A percentile compares a stretch with the other conserved stretches of the same genome.
These are phyloP conservation scores for Indri indri DNA, from an alignment of 2,113 vertebrate genomes.

Conservation along the genomic window DNA sequence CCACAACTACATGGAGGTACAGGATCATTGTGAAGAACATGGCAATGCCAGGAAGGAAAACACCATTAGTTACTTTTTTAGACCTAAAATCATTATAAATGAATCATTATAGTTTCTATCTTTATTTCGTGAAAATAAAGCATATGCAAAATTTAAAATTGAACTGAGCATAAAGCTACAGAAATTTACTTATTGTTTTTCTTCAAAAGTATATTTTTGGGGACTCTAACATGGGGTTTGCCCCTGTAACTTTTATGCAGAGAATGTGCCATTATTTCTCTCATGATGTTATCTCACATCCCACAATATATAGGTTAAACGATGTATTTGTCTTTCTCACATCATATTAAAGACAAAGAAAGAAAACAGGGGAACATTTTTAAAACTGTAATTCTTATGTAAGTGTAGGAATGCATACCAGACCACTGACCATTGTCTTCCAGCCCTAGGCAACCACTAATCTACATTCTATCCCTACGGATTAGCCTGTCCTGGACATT, in stretches of 20 bases:
- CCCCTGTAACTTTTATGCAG: background rate
- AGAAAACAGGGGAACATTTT: background rate
- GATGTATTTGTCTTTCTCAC: background rate
- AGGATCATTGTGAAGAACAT: accelerated
- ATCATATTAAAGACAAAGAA: background rate
- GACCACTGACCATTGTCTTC: background rate
- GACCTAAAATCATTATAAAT: background rate
- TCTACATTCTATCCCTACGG: background rate
- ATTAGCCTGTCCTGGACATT: background rate
- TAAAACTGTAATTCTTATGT: background rate
- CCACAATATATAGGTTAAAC: background rate
- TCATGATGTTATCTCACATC: background rate
- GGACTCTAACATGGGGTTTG: background rate
- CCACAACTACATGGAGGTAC: accelerated
- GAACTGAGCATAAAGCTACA: background rate
- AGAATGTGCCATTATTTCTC: background rate
- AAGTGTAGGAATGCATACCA: background rate
- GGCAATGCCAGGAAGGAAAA: background rate
- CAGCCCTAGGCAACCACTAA: background rate
- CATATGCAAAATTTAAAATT: background rate
- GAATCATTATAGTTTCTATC: background rate
- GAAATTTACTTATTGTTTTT: background rate
- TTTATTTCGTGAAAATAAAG: background rate
- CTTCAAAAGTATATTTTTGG: background rate
- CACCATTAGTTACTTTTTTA: background rate